Base-by-base conservation (phyloP, 1,140 invertebrate species). In the Trichonephila inaurata region DNA sequence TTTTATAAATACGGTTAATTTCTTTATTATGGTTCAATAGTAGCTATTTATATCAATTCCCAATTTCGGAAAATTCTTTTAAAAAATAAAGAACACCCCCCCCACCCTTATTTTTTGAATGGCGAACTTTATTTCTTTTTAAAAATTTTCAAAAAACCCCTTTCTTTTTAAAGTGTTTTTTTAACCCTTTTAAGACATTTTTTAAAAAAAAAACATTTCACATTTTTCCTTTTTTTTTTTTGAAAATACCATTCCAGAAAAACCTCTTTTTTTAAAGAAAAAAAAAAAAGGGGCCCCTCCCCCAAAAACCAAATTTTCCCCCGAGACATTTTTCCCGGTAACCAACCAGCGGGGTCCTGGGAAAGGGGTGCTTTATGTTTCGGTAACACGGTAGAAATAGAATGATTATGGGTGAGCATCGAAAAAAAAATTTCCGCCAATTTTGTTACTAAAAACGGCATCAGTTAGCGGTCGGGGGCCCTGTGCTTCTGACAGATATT, bases 401-500 rank as follows among this genome's bases (percentile, higher is more conserved):
- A 64, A 64, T 64, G 62, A 64, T 64, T 4, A 64, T 64, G n/a
- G 72, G 33, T 77, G 28, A 33, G 16, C 24, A 24, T 77, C 18
- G 28, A n/a, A n/a, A 77, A 77, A 77, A 77, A 77, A 28, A 40
- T 77, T 77, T 4, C 28, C 28, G 28, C 28, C 72, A 40, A 77
- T n/a, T 77, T 77, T 14, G 33, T 77, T 77, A 40, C 24, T 33
- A 40, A 33, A 77, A 77, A 33, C 33, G 12, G 72, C 28, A 77
- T 77, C 72, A 28, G 24, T 77, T 8, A 77, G 72, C 72, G 28
- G 72, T 77, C 72, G 72, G 72, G 72, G 72, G 5, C 72, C 40
- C 33, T 6, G 72, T 77, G 72, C 33, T 16, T 40, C 28, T 77
- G 72, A 77, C 72, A 77, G 72, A 77, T 77, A 77, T 77, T 77